These are phyloP conservation scores for Pristionchus fissidentatus DNA, from an alignment of 2,888 invertebrate species.

Conservation along the genomic window DNA sequence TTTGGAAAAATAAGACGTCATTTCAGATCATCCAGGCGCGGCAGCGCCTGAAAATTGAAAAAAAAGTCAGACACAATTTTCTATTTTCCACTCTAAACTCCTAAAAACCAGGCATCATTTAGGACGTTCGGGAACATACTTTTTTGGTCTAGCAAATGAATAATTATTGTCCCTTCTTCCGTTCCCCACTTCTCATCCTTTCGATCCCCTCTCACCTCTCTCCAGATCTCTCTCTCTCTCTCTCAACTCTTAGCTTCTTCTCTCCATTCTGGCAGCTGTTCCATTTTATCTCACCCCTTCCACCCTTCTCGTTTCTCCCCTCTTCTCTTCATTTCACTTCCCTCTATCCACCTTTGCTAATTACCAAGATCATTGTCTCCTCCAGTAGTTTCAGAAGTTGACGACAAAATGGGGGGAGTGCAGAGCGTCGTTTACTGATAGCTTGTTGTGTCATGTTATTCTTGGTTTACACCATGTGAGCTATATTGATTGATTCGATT, in stretches of 20 bases:
- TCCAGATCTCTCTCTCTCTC: neutral
- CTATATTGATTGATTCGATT: neutral
- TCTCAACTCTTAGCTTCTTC: neutral
- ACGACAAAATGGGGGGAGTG: neutral
- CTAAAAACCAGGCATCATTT: no score
- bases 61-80: no score
- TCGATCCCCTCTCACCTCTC: constrained; percentile 9
- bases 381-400: neutral
- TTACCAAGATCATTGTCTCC: neutral
- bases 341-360: neutral
- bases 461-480: neutral
- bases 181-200: neutral
- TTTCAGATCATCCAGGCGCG: no score
- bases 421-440: neutral
- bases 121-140: no score
- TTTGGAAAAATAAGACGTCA: no score
- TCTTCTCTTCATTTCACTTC: neutral
- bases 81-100: no score
- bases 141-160: no score
- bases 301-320: neutral
- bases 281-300: constrained; percentile 29
- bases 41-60: no score
- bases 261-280: constrained; percentile 19
- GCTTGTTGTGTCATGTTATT: neutral
- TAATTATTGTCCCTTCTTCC: neutral